Evolutionary conservation across 2,888 invertebrate genomes (phyloP).

Genomic region (Cheilosia impressa): DNA sequence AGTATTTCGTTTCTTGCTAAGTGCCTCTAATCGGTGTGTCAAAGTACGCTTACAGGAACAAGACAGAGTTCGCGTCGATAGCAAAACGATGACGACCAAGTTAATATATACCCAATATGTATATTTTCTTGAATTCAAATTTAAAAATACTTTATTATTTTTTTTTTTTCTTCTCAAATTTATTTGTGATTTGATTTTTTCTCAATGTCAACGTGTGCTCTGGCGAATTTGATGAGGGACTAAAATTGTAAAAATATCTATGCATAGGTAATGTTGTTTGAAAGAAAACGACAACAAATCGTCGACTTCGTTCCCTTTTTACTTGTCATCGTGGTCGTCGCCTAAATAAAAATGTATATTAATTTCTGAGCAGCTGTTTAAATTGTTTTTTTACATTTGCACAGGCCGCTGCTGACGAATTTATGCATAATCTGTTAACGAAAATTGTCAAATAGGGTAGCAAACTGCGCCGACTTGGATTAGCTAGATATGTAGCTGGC

Average conservation of each 20-base stretch:
- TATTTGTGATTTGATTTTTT: conserved; percentile 4
- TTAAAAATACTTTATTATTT: conserved; percentile 8
- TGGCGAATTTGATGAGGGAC: conserved; percentile 6
- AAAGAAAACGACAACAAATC: conserved; percentile 10
- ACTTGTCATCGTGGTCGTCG: not conserved
- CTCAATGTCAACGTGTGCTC: conserved; percentile 29
- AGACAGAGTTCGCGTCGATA: no score
- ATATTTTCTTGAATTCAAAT: not conserved
- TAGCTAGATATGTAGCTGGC: not conserved
- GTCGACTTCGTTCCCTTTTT: not conserved
- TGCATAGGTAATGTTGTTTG: not conserved
- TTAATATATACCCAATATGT: not conserved
- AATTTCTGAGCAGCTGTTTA: conserved; percentile 8
- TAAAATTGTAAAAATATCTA: conserved; percentile 4
- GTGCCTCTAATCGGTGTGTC: no score
- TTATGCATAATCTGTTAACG: not conserved
- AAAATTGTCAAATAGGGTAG: not conserved
- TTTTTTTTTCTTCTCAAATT: not conserved
- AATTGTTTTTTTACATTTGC: not conserved
- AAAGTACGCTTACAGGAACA: no score
- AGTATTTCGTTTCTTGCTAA: no score
- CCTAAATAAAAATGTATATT: conserved; percentile 5
- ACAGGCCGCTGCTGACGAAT: not conserved
- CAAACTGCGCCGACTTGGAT: no score
- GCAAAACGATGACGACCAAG: no score